These are phyloP conservation scores for Bathynomus jamesi DNA, from an alignment of 1,140 invertebrate genomes.

Conservation along the genomic window DNA sequence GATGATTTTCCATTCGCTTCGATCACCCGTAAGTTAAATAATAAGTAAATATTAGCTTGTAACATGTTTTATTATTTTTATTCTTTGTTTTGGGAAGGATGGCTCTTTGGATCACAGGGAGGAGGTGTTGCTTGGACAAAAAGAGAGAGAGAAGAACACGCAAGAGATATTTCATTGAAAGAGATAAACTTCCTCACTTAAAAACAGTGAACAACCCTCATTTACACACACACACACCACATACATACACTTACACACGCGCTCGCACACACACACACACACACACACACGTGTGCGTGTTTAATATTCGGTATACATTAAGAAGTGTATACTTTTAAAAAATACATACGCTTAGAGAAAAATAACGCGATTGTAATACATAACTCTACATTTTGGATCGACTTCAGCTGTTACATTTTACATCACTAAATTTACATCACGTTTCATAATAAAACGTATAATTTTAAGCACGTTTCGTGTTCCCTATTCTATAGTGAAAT, in stretches of 20 bases:
- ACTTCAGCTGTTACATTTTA: no score
- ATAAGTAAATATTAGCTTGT: slow-evolving; percentile 1
- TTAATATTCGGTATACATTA: no score
- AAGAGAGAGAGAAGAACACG: neutral
- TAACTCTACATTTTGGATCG: no score
- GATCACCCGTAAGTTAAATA: neutral
- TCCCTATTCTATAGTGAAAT: no score
- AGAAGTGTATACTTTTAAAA: no score
- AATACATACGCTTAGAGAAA: no score
- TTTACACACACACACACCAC: neutral
- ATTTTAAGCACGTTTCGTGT: no score
- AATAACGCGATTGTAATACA: no score
- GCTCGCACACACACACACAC: neutral
- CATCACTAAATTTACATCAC: no score
- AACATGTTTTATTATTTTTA: slow-evolving; percentile 2
- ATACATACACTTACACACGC: neutral
- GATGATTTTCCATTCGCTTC: neutral
- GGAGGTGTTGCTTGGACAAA: neutral
- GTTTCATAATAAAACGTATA: no score
- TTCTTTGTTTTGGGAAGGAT: slow-evolving; percentile 1
- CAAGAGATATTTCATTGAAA: neutral
- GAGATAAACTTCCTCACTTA: neutral
- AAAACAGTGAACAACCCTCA: neutral
- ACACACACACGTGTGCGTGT: no score
- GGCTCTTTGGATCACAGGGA: neutral